Evolutionary conservation across 2,113 vertebrate genomes (phyloP).

Genomic region (Heptranchias perlo): DNA sequence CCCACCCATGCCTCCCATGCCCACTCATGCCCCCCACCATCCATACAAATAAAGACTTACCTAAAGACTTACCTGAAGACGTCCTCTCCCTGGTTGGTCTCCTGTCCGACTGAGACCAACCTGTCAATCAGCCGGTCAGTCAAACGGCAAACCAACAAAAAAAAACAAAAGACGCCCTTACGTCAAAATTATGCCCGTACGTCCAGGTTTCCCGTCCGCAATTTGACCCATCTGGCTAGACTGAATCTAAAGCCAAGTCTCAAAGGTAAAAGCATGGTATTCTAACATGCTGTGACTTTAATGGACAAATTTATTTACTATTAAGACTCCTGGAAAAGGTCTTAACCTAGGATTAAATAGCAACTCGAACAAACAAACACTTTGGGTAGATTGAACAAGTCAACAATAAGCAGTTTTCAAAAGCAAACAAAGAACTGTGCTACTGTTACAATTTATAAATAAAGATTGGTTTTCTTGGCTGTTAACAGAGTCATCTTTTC

Average conservation of each 20-base stretch:
- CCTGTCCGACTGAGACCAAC: too few relatives aligned
- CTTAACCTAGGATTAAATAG: background rate
- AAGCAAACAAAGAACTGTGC: background rate
- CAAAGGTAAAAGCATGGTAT: background rate
- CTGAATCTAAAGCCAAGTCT: slow-evolving; percentile 15
- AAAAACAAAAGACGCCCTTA: too few relatives aligned
- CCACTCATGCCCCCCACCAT: too few relatives aligned
- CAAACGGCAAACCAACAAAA: too few relatives aligned
- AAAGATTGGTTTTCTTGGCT: background rate
- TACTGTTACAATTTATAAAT: background rate
- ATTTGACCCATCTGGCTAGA: background rate
- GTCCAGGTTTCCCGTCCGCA: too few relatives aligned
- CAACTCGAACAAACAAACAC: background rate
- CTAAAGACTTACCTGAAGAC: too few relatives aligned
- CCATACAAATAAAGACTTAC: too few relatives aligned
- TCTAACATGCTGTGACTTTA: background rate
- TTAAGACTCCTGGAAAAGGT: background rate
- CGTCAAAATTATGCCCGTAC: too few relatives aligned
- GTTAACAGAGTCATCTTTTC: background rate
- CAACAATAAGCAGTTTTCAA: slow-evolving; percentile 1
- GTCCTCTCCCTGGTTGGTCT: too few relatives aligned
- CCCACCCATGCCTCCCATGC: too few relatives aligned
- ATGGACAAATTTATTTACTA: background rate
- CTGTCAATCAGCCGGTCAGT: too few relatives aligned
- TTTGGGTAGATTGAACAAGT: background rate